Evolutionary conservation across 2,888 invertebrate genomes (phyloP).

Genomic region (Lagria hirta): DNA sequence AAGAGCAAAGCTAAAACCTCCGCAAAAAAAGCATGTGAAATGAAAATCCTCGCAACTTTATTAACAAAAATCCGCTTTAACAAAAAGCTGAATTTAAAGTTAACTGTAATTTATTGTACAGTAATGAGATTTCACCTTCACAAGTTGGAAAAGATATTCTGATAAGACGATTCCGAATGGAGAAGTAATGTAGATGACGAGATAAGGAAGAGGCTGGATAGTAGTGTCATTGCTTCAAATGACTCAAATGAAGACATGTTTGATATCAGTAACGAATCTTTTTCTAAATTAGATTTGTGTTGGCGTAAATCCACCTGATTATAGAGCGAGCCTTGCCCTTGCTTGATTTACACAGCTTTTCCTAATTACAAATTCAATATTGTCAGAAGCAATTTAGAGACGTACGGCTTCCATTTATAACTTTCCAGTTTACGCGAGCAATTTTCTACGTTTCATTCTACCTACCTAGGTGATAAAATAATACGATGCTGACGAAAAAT

Average conservation of each 20-base stretch:
- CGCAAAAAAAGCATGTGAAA: neutral
- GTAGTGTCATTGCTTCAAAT: constrained; percentile 25
- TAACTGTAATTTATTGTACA: constrained; percentile 13
- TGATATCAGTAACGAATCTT: constrained; percentile 27
- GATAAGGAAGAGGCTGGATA: neutral
- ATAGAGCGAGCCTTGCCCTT: constrained; percentile 23
- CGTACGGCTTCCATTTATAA: constrained; percentile 13
- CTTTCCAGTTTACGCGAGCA: constrained; percentile 9
- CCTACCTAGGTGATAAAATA: constrained; percentile 9
- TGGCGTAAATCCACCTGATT: constrained; percentile 28
- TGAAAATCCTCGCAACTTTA: constrained; percentile 1
- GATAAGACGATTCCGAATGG: constrained; percentile 1
- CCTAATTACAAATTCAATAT: constrained; percentile 35
- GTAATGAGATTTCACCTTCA: constrained; percentile 18
- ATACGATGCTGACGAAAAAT: neutral
- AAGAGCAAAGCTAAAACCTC: constrained; percentile 8
- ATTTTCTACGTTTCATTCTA: constrained; percentile 9
- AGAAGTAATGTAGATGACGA: constrained; percentile 16
- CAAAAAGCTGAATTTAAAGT: too few species aligned
- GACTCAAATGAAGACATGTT: constrained; percentile 30
- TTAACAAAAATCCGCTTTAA: constrained; percentile 4
- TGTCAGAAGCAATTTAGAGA: constrained; percentile 19
- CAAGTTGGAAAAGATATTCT: too few species aligned
- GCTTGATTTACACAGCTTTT: constrained; percentile 28
- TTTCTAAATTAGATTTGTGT: constrained; percentile 31